Base-by-base conservation (phyloP, 2,797 vertebrate species). In the Chelidonichthys spinosus region DNA sequence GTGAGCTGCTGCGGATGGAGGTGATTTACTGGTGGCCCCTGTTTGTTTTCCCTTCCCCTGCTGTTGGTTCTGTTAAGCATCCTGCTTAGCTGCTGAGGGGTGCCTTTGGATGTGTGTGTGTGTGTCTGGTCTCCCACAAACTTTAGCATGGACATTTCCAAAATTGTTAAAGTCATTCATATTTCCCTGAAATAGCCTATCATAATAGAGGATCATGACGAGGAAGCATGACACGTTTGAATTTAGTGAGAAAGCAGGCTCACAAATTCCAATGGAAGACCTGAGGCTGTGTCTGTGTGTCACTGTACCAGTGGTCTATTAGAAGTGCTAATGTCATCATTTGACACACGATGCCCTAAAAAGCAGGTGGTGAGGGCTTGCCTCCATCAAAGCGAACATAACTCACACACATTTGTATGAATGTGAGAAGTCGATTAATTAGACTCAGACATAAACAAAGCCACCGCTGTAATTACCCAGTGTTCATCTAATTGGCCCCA, bases 51-150 rank as follows among this genome's bases (percentile, higher is more conserved):
- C 72, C 87, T 88, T 82, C 71, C 65, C 59, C 77, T 81, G 81
- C 85, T 91, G 89, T 91, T 92, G 87, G 73, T 85, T 87, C 91
- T 90, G 74, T 83, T 89, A 92, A 93, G 91, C 86, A 53, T 86
- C 84, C 85, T 75, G 88, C 87, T 93, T 91, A 93, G 87, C 84
- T 74, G 85, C 75, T 35, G 68, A 81, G 80, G 65, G 77, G 63
- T 69, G 72, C 72, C 54, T 79, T 69, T 91, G 69, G 79, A 67
- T 79, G 75, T 79, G 63, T 13, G 55, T 69, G 40, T 35, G 59
- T 46, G 47, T 36, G 79, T 73, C 64, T 63, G 67, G 67, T 70
- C 73, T 70, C 10, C 63, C 50, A 66, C 83, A 72, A 83, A 84
- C 60, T n/a, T 60, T 64, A 64, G 56, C 40, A 44, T 4, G 49